These are phyloP conservation scores for Lampropteryx suffumata DNA, from an alignment of 2,888 invertebrate species.

Conservation along the genomic window DNA sequence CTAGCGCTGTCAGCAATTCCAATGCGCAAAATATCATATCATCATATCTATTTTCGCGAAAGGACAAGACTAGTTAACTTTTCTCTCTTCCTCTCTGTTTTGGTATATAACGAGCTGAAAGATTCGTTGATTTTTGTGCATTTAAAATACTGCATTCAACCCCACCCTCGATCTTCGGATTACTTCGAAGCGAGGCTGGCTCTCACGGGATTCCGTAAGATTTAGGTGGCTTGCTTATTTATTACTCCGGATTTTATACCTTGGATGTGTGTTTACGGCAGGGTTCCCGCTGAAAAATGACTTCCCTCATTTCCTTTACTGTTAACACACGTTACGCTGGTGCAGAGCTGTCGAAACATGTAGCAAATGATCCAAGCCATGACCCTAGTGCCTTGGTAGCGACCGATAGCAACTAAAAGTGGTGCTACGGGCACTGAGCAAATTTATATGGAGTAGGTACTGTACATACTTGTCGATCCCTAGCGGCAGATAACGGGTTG, in stretches of 20 bases:
- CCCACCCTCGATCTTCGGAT: constrained; percentile 2
- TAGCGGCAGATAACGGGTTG: constrained; percentile 7
- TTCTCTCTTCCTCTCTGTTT: no score
- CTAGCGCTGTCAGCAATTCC: no score
- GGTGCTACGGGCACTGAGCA: constrained; percentile 1
- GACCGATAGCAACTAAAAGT: background rate
- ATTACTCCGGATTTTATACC: constrained; percentile 18
- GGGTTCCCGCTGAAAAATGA: constrained; percentile 21
- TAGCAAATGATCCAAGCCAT: no score
- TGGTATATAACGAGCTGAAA: no score
- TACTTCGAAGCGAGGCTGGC: background rate
- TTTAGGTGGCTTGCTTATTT: constrained; percentile 20
- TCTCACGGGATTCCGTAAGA: constrained; percentile 5
- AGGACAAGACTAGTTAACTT: no score
- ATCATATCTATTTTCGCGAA: no score
- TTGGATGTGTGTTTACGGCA: constrained; percentile 19
- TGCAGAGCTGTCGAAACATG: no score
- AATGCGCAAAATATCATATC: no score
- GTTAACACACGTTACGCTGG: constrained; percentile 1
- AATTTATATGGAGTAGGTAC: constrained; percentile 24
- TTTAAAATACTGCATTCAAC: background rate
- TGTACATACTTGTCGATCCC: constrained; percentile 21
- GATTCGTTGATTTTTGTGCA: no score
- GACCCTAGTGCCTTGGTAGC: background rate
- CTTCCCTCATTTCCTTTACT: background rate